Percentiles rank a stretch among this genome's conserved stretches.
These are phyloP conservation scores for Himantopus leucocephalus DNA, from an alignment of 2,113 vertebrate species.

Conservation along the genomic window DNA sequence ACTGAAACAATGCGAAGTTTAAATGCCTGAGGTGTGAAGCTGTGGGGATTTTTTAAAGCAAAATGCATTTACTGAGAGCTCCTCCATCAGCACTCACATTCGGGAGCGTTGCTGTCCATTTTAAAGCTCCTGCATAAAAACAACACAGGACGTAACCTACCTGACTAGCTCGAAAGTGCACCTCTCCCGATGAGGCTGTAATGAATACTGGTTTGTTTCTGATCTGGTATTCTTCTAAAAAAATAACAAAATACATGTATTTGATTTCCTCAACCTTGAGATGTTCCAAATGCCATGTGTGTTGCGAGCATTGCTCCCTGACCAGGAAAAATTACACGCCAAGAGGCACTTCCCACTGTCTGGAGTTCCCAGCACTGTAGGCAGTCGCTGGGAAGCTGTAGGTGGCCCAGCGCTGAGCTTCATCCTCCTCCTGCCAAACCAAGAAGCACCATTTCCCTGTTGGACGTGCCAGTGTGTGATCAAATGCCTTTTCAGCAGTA, in stretches of 20 bases:
- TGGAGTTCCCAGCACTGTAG: neutral
- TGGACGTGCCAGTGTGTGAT: neutral
- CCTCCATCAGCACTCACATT: accelerated
- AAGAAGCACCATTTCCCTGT: neutral
- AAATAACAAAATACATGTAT: neutral
- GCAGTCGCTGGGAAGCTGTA: neutral
- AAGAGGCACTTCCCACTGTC: neutral
- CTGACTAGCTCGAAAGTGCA: too few relatives aligned
- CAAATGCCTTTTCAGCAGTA: neutral
- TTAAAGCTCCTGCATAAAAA: neutral
- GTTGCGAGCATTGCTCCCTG: neutral
- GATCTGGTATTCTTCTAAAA: neutral
- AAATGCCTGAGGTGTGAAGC: neutral
- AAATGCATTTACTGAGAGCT: neutral
- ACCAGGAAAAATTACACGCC: neutral
- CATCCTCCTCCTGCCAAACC: neutral
- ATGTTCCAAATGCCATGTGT: neutral
- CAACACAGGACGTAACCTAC: neutral
- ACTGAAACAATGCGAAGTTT: neutral
- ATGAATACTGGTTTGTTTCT: neutral
- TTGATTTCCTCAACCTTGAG: neutral
- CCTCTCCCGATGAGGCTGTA: neutral
- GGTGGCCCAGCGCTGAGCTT: neutral
- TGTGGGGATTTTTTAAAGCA: neutral
- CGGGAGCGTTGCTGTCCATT: neutral